Conservation (phyloP, 1,140 invertebrate genomes). For the Proales similis region DNA sequence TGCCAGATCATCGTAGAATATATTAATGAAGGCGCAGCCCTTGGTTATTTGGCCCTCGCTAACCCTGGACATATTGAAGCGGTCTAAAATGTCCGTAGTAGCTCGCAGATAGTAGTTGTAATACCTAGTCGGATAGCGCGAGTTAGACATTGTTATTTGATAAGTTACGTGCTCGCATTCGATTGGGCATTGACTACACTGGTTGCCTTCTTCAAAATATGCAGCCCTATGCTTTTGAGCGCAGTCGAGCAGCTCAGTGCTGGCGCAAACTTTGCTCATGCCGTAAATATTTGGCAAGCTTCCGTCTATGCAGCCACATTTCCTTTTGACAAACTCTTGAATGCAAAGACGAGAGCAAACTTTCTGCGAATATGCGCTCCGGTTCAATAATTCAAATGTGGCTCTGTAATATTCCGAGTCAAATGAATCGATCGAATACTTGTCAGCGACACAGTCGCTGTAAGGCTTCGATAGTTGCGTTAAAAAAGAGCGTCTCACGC, state of each 20-base stretch:
- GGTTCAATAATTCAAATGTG: constrained; percentile 13
- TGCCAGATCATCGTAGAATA: constrained; percentile 31
- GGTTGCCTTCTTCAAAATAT: constrained; percentile 7
- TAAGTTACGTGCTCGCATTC: constrained; percentile 17
- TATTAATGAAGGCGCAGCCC: constrained; percentile 11
- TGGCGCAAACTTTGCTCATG: background rate
- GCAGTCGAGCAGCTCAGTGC: constrained; percentile 9
- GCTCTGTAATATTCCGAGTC: constrained; percentile 3
- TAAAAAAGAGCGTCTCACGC: constrained; percentile 23
- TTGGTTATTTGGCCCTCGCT: constrained; percentile 1
- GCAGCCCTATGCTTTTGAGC: background rate
- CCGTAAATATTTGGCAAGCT: constrained; percentile 30
- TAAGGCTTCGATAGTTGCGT: constrained; percentile 4
- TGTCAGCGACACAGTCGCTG: constrained; percentile 14
- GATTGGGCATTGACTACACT: constrained; percentile 10
- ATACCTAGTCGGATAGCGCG: constrained; percentile 22
- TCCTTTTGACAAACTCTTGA: constrained; percentile 18
- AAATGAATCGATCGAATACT: constrained; percentile 2
- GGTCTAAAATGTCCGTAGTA: constrained; percentile 7
- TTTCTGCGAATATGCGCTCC: constrained; percentile 29
- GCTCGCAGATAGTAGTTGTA: constrained; percentile 23
- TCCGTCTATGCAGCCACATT: constrained; percentile 26
- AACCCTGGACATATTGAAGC: background rate
- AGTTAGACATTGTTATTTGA: constrained; percentile 27
- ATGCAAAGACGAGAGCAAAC: constrained; percentile 20